phyloP scores from a whole-genome alignment of 35 echinoderm and acorn worm species.

The Stichopus chloronotus region DNA sequence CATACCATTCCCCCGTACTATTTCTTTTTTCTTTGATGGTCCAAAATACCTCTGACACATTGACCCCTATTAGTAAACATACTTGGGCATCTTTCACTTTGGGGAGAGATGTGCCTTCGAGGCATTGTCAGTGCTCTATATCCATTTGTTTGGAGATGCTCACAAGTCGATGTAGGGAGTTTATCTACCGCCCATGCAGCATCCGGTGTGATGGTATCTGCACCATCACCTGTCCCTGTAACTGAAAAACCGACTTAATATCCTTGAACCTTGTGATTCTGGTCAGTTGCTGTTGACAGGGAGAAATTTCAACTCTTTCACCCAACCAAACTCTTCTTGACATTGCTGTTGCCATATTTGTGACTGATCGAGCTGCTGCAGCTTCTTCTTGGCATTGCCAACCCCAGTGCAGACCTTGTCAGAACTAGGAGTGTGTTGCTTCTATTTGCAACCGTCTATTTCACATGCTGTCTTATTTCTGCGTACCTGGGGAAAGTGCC shows the following conservation, averaged over 20 bases:
- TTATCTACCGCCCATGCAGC: constrained; percentile 49
- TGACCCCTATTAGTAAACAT: constrained; percentile 42
- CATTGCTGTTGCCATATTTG: neutral
- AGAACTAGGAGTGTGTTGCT: constrained; percentile 32
- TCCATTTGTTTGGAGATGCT: constrained; percentile 30
- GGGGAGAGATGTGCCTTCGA: constrained; percentile 27
- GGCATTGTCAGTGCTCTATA: constrained; percentile 42
- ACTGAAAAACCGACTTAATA: neutral
- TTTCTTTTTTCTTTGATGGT: constrained; percentile 36
- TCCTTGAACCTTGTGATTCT: constrained; percentile 8
- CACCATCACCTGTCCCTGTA: constrained; percentile 6
- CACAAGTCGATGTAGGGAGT: constrained; percentile 11
- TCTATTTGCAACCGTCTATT: constrained; percentile 46
- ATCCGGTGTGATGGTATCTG: neutral
- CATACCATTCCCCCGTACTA: constrained; percentile 45
- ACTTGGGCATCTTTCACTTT: constrained; percentile 16
- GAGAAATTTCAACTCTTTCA: neutral
- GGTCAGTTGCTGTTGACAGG: neutral
- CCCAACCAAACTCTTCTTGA: constrained; percentile 23
- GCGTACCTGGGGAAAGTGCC: constrained; percentile 45
- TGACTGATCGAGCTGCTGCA: neutral
- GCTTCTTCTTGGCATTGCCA: neutral
- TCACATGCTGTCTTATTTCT: constrained; percentile 11
- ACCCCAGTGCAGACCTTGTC: neutral
- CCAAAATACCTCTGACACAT: constrained; percentile 49